phyloP scores from a whole-genome alignment of 2,888 invertebrate genomes.

The Trilocha varians region DNA sequence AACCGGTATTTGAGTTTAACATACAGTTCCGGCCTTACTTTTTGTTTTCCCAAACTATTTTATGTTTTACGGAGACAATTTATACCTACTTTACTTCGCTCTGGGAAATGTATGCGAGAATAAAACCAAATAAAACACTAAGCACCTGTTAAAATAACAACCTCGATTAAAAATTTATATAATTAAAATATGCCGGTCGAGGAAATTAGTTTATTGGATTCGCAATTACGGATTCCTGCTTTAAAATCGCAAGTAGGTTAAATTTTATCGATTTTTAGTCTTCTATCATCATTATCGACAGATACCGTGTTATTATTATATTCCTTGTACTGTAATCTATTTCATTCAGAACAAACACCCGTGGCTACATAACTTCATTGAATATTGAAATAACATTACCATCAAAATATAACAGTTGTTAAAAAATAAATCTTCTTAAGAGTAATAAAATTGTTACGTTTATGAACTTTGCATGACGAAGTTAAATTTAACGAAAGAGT shows the following conservation, averaged over 20 bases:
- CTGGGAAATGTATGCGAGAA: constrained; percentile 6
- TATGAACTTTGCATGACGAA: background rate
- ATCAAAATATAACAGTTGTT: background rate
- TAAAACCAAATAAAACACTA: constrained; percentile 10
- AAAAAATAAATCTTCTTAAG: background rate
- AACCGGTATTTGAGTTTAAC: too few relatives aligned
- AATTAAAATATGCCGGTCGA: constrained; percentile 10
- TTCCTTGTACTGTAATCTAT: too few relatives aligned
- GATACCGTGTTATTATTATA: constrained; percentile 2
- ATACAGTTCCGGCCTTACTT: too few relatives aligned
- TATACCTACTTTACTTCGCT: too few relatives aligned
- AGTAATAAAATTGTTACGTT: background rate
- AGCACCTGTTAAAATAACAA: constrained; percentile 18
- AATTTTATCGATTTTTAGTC: background rate
- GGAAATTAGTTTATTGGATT: background rate
- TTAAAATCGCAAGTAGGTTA: background rate
- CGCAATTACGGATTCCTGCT: background rate
- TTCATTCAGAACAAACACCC: background rate
- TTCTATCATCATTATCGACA: constrained; percentile 1
- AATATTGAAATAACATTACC: too few relatives aligned
- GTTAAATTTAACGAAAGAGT: background rate
- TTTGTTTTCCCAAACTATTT: too few relatives aligned
- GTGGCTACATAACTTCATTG: too few relatives aligned
- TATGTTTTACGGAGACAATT: too few relatives aligned
- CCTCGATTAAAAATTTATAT: constrained; percentile 8